A percentile compares a stretch with the other conserved stretches of the same genome.
These are phyloP conservation scores for Sitta carolinensis DNA, from an alignment of 2,797 vertebrate genomes.

Conservation along the genomic window DNA sequence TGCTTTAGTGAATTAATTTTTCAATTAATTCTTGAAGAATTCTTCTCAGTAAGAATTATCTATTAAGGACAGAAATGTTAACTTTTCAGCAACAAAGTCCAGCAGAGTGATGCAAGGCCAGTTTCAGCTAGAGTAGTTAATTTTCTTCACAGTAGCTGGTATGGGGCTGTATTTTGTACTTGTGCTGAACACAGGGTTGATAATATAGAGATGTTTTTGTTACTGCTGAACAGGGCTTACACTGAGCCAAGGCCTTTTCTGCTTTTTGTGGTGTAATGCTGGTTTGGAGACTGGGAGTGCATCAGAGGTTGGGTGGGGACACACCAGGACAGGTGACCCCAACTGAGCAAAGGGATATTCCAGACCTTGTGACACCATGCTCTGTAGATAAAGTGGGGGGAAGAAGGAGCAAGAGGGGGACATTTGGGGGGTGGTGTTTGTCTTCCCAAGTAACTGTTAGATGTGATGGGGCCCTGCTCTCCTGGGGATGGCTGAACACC, in stretches of 20 bases:
- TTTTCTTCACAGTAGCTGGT: background rate
- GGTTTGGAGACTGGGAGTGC: background rate
- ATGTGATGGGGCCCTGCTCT: background rate
- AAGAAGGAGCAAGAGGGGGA: background rate
- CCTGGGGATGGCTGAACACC: background rate
- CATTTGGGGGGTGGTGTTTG: too few relatives aligned
- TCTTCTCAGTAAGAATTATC: background rate
- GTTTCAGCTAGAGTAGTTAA: background rate
- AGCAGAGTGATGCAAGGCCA: background rate
- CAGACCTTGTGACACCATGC: background rate
- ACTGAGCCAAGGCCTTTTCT: background rate
- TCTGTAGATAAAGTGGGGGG: background rate
- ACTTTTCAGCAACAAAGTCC: background rate
- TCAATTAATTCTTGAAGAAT: background rate
- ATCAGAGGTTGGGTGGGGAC: background rate
- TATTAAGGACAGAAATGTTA: background rate
- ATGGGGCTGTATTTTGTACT: background rate
- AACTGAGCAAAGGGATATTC: background rate
- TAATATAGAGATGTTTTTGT: background rate
- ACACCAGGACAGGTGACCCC: background rate
- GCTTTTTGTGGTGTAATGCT: accelerated
- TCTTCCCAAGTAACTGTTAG: background rate
- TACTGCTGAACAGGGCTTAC: background rate
- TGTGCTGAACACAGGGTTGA: background rate
- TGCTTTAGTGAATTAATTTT: background rate